These are phyloP conservation scores for Drosophila barbarae DNA, from an alignment of 2,888 invertebrate genomes.

Conservation along the genomic window DNA sequence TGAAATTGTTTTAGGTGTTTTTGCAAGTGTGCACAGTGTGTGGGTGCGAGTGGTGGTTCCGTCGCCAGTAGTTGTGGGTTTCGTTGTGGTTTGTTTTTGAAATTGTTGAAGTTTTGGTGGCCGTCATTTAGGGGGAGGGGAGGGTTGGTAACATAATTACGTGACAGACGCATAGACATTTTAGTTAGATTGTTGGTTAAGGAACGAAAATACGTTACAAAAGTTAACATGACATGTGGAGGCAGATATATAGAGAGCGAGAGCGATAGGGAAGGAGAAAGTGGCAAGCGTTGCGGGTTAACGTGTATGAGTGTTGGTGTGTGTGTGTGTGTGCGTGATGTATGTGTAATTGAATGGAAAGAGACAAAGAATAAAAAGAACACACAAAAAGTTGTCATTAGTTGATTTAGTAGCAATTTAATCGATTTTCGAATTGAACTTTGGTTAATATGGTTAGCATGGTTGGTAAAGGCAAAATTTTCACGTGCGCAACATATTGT, in stretches of 20 bases:
- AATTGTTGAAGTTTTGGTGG: conserved; percentile 15
- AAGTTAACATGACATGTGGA: conserved; percentile 47
- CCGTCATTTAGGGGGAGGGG: conserved; percentile 27
- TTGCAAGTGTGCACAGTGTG: conserved; percentile 1
- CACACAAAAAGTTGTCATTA: conserved; percentile 65
- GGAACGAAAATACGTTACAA: conserved; percentile 54
- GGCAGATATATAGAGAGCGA: conserved; percentile 13
- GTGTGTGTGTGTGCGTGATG: conserved; percentile 37
- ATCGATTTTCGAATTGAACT: conserved; percentile 35
- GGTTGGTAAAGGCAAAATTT: conserved; percentile 26
- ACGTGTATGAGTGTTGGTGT: conserved; percentile 28
- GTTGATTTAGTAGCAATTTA: conserved; percentile 48
- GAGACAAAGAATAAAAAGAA: conserved; percentile 72
- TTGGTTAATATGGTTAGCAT: conserved; percentile 27
- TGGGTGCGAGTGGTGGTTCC: neutral
- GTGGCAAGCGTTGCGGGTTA: conserved; percentile 30
- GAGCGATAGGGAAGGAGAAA: conserved; percentile 7
- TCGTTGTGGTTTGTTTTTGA: conserved; percentile 27
- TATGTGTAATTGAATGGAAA: conserved; percentile 65
- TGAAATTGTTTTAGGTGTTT: no score
- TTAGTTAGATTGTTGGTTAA: conserved; percentile 43
- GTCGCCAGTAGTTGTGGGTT: conserved; percentile 5
- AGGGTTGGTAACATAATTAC: conserved; percentile 45
- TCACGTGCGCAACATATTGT: conserved; percentile 11
- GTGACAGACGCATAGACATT: conserved; percentile 51